Percentiles rank a stretch among this genome's conserved stretches.
phyloP scores from a whole-genome alignment of 2,888 invertebrate species.

The Lasioglossum leucozonium region DNA sequence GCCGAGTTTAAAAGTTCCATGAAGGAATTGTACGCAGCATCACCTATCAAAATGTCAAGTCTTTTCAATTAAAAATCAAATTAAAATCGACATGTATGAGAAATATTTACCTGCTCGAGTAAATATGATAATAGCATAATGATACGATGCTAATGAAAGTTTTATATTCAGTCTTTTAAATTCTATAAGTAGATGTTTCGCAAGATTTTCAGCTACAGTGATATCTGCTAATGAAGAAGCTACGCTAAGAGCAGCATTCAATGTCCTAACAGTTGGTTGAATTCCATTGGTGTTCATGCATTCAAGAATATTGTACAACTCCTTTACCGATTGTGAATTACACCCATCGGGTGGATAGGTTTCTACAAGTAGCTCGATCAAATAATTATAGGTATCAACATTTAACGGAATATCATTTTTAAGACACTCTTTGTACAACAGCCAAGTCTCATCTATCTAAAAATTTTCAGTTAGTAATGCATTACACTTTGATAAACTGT shows the following conservation, averaged over 20 bases:
- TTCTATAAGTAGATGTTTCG: conserved; percentile 87
- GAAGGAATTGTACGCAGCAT: conserved; percentile 88
- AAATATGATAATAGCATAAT: conserved; percentile 89
- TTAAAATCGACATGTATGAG: neutral
- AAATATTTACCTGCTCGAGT: conserved; percentile 88
- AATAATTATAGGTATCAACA: conserved; percentile 89
- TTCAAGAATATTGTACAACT: conserved; percentile 86
- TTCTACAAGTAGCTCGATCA: conserved; percentile 85
- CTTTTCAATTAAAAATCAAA: neutral
- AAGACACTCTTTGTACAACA: conserved; percentile 88
- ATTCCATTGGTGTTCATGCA: conserved; percentile 88
- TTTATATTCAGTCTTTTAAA: conserved; percentile 89
- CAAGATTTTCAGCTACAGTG: conserved; percentile 83
- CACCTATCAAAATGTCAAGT: conserved; percentile 84
- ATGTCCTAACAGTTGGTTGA: conserved; percentile 88
- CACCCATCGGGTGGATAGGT: neutral
- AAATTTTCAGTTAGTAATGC: conserved; percentile 16
- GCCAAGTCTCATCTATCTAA: conserved; percentile 88
- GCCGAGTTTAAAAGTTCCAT: conserved; percentile 88
- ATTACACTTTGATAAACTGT: neutral
- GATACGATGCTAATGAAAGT: conserved; percentile 91
- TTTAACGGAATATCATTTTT: conserved; percentile 88
- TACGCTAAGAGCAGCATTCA: conserved; percentile 88
- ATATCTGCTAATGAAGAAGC: conserved; percentile 85
- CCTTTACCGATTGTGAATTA: conserved; percentile 66